These are phyloP conservation scores for Pseudorectes ferrugineus DNA, from an alignment of 2,113 vertebrate genomes.

Conservation along the genomic window DNA sequence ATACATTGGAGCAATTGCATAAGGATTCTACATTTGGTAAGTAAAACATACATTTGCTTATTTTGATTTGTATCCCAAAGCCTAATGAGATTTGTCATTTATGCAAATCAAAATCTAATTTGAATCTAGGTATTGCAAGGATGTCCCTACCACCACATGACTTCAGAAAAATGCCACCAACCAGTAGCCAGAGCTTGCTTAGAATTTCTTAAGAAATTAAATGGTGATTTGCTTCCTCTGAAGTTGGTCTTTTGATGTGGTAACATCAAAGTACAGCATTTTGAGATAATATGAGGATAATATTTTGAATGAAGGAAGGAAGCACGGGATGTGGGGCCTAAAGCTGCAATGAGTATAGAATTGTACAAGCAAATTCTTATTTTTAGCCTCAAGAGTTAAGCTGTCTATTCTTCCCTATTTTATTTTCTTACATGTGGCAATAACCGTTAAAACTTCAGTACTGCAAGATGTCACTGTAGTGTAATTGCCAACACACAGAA, in stretches of 20 bases:
- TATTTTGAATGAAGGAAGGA: not conserved
- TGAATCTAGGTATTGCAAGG: not conserved
- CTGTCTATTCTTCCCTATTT: not conserved
- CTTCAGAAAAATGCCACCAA: not conserved
- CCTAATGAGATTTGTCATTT: not conserved
- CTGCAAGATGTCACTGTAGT: not conserved
- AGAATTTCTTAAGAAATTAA: not conserved
- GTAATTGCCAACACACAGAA: not conserved
- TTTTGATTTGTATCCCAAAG: not conserved
- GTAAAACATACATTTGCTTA: not conserved
- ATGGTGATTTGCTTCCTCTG: not conserved
- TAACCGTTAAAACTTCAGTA: not conserved
- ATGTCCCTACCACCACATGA: not conserved
- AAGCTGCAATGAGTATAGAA: not conserved
- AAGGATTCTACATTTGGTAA: constrained; percentile 30
- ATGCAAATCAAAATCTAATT: not conserved
- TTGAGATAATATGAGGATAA: not conserved
- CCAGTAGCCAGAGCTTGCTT: not conserved
- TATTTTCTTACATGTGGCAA: not conserved
- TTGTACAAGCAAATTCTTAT: not conserved
- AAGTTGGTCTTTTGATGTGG: not conserved
- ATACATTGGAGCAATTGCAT: not conserved
- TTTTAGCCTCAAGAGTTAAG: not conserved
- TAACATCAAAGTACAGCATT: not conserved
- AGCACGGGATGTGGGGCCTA: fast-evolving